Evolutionary conservation across 1,140 invertebrate genomes (phyloP), one percentile per base, ranked within the genome.

Genomic region (Drosophila auraria): DNA sequence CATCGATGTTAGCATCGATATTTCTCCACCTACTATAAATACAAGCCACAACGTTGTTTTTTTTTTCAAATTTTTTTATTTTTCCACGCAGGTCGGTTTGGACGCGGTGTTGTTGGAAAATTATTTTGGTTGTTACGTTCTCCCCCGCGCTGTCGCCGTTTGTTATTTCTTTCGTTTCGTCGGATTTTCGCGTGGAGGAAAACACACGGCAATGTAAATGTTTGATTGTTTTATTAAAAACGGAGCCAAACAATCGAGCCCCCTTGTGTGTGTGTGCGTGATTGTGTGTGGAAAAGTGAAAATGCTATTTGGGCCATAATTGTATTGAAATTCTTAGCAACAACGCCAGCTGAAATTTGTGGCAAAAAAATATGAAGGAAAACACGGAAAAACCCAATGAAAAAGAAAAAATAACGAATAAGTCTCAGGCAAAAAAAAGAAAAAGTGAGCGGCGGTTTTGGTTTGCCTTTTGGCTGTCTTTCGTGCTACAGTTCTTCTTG

Each of bases 271-370:
- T 56, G 45, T 72, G 25, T 50, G 42, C 53, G 50, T 56, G 60
- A 23, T 9, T 73, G 56, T 73, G 59, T 87, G 71, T 76, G 58
- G 63, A 89, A 82, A 89, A 89, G 84, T 89, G 72, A 84, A 89
- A 87, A 87, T 83, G 68, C 78, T 69, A 81, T 84, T 84, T 72
- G 58, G 82, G 82, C 82, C 82, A 81, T 77, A 84, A 77, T 77
- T 69, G 53, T 72, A 83, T 84, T 82, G 58, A 82, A 86, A 86
- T 86, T 87, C 84, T 89, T 57, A 73, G 74, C 76, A 65, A 66
- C 71, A 83, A 79, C 23, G 33, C 7, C 15, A 54, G 27, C 33
- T 63, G 2, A 53, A 63, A 61, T 63, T 57, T 17, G 51, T 42
- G 38, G 38, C 45, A 42, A 36, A 59, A 36, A 66, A 68, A 30